Evolutionary conservation across 1,140 invertebrate species (phyloP), one percentile per base, ranked within the genome.

Genomic region (Mycetomoellerius zeteki): DNA sequence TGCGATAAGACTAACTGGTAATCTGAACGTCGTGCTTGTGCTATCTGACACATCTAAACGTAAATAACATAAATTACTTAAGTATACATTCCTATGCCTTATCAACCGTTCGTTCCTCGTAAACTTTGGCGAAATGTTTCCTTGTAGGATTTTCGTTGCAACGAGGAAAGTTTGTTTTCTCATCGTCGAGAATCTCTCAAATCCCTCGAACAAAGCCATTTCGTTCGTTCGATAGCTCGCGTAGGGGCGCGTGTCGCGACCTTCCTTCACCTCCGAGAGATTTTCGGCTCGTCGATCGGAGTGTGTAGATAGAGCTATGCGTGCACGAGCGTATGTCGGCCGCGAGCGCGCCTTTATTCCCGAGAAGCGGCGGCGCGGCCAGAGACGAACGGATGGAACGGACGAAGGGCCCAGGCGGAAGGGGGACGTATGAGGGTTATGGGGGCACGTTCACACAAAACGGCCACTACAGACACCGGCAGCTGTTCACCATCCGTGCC

Each of bases 401-500:
- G 50, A 69, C 58, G 50, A 58, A 58, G 71, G 72, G 43, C 52
- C 60, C 54, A 10, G 52, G 21, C 16, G 43, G 21, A 52, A 81
- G 56, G 76, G 77, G 77, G 64, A 90, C 85, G 88, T 87, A 93
- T 92, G 92, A 87, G 92, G 93, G 93, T 93, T 94, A 93, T 92
- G 92, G 92, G 92, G 93, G 92, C 92, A 94, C 90, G 90, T 90
- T 86, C 87, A 86, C 91, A 91, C 89, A 93, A 93, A 92, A 93
- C 92, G 90, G 91, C 87, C 90, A 93, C 89, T 89, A 92, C 91
- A 90, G 91, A 43, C 82, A 86, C 85, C 84, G 88, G 92, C 94
- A 94, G 94, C 93, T 94, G 94, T 94, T 94, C 93, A 88, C 93
- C 91, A 94, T 94, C 92, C 93, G 92, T 93, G 92, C 92, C 92